Evolutionary conservation across 1,140 invertebrate genomes (phyloP), one percentile per base, ranked within the genome.

Genomic region (Pseudomyrmex concolor): DNA sequence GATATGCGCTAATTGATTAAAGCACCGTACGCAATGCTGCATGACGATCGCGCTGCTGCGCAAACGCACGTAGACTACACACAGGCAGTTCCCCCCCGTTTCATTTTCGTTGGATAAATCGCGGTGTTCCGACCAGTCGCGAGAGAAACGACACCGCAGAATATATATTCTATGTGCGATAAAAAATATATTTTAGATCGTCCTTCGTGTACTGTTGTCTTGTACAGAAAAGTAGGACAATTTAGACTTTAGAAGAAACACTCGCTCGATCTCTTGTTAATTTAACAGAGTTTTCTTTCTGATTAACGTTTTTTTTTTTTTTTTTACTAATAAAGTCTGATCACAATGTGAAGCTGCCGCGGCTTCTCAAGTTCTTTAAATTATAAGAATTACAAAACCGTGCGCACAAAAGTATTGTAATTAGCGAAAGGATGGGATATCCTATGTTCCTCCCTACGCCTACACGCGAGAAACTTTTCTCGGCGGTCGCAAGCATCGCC

Each of bases 1-100:
- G 88, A 85, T 90, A 86, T 87, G 84, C 89, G 86, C 68, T 92
- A 92, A 92, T 92, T 92, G 90, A 91, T 92, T 92, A 92, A 92
- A 92, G 90, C 89, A 73, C 72, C 43, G 76, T 78, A 76, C 82
- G 63, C 82, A 78, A 77, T 83, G 81, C 81, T 51, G 72, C 73
- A 83, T 83, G 80, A 72, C 62, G 63, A 71, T 74, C 66, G 64
- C 67, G 78, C 50, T 45, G 57, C 34, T 43, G 48, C 55, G 50
- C 54, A 45, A 55, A 64, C 72, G 72, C 51, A 25, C 19, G 54
- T 50, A 57, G 76, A 60, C 43, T 80, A 66, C 76, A 8, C 34
- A 22, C 50, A 19, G 19, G 50, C 48, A 8, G 54, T 17, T 19
- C 34, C 34, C 34, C 34, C 34, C 34, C 25, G 22, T 55, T 55